Evolutionary conservation across 2,888 invertebrate species (phyloP).

Genomic region (Trissolcus japonicus): DNA sequence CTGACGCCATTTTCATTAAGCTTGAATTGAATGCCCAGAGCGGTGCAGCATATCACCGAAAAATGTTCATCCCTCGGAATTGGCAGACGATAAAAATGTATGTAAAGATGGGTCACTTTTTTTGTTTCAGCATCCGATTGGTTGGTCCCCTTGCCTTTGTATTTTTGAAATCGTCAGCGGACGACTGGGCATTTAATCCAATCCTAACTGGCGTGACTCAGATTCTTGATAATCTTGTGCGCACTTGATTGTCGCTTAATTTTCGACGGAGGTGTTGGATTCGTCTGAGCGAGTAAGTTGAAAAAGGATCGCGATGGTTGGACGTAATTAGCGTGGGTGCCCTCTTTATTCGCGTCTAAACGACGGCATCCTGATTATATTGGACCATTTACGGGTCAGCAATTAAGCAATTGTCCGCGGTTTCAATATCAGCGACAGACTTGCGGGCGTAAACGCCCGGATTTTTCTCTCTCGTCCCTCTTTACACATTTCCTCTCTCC

Average conservation of each 20-base stretch:
- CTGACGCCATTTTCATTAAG: slow-evolving; percentile 32
- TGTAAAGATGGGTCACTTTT: not conserved
- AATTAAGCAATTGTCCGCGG: slow-evolving; percentile 74
- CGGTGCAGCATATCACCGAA: slow-evolving; percentile 13
- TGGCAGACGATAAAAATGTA: slow-evolving; percentile 6
- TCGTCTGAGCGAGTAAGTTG: slow-evolving; percentile 46
- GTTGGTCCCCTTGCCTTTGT: no score
- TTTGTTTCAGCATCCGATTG: slow-evolving; percentile 23
- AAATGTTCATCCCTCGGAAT: slow-evolving; percentile 39
- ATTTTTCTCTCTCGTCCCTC: slow-evolving; percentile 25
- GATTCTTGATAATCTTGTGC: no score
- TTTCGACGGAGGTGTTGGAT: slow-evolving; percentile 33
- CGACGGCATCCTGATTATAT: slow-evolving; percentile 74
- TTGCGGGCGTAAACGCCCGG: slow-evolving; percentile 61
- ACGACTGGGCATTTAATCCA: slow-evolving; percentile 20
- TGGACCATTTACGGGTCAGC: slow-evolving; percentile 61
- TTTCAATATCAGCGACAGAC: slow-evolving; percentile 69
- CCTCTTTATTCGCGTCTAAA: slow-evolving; percentile 69
- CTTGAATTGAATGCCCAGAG: slow-evolving; percentile 16
- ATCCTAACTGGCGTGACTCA: not conserved
- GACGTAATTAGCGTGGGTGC: slow-evolving; percentile 70
- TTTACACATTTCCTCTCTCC: not conserved
- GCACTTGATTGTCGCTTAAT: slow-evolving; percentile 8
- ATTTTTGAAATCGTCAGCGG: not conserved
- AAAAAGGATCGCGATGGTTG: slow-evolving; percentile 45